phyloP scores from a whole-genome alignment of 2,113 vertebrate species.

The Peromyscus maniculatus region DNA sequence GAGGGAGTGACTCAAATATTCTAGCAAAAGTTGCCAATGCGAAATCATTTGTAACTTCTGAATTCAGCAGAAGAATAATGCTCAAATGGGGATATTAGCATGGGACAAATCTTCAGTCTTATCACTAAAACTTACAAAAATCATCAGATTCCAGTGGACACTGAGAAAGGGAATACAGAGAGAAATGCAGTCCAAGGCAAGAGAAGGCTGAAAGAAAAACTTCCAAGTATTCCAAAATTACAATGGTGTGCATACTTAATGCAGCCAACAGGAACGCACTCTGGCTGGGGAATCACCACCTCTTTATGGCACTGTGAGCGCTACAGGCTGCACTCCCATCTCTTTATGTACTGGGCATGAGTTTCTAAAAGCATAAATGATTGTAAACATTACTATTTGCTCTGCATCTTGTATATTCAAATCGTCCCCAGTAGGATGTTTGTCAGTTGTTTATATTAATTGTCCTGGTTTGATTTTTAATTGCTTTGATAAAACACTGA shows the following conservation, averaged over 20 bases:
- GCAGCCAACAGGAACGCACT: neutral
- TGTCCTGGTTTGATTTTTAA: neutral
- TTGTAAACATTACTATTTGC: neutral
- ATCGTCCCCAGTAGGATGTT: neutral
- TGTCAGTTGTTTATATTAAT: neutral
- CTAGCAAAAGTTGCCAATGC: neutral
- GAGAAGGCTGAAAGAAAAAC: neutral
- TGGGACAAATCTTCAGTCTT: constrained; percentile 25
- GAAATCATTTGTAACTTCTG: neutral
- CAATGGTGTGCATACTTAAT: accelerated
- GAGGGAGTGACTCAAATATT: neutral
- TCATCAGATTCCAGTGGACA: neutral
- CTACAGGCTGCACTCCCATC: neutral
- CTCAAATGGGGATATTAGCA: neutral
- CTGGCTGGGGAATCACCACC: accelerated
- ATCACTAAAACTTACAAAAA: constrained; percentile 20
- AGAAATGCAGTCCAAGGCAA: neutral
- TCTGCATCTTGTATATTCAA: neutral
- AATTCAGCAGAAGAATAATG: neutral
- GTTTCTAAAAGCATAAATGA: neutral
- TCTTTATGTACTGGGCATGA: no score
- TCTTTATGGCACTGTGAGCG: neutral
- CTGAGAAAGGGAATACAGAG: neutral
- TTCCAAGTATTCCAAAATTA: neutral
- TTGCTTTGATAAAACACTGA: neutral